Evolutionary conservation across 2,888 invertebrate genomes (phyloP), one percentile per base, ranked within the genome.

Genomic region (Bombylius major): DNA sequence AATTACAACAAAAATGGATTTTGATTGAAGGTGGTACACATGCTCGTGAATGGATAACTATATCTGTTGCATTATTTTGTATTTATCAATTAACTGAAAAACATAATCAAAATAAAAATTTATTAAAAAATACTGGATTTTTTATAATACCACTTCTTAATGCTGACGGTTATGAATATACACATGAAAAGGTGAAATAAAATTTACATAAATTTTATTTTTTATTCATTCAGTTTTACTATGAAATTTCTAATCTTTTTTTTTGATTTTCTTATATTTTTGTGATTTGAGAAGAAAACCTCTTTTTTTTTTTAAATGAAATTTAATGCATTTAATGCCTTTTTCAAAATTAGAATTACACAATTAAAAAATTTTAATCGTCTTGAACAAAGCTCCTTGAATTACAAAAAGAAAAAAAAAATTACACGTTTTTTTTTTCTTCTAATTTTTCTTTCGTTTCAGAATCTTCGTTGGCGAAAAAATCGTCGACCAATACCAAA

Each of bases 91-190:
- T 84, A 56, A 78, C 81, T 7, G 78, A 79, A 54, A 75, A 79
- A 52, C 65, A 70, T 54, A 66, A 70, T 4, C 65, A 65, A 5
- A 67, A 73, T 53, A 71, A 71, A 42, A 67, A 66, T 51, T 66
- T 87, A 7, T 66, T 83, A n/a, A 72, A 79, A 7, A 73, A 77
- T 47, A 73, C 82, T 33, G 83, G 85, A 64, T 86, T 85, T 78
- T 80, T 81, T 61, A 76, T 84, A 45, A 66, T 85, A 55, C 86
- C 87, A 0, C 69, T 82, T 1, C 76, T 80, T 12, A 87, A 87
- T 70, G 85, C 86, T 32, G 87, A 87, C 68, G 87, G 87, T 1
- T 87, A 87, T 63, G 82, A 81, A 61, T 85, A 76, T 67, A 75
- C 81, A 0, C 78, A 78, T 58, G 75, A 71, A 23, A 67, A 69